Conservation (phyloP, 1,140 invertebrate genomes). For the Drosophila tropicalis region DNA sequence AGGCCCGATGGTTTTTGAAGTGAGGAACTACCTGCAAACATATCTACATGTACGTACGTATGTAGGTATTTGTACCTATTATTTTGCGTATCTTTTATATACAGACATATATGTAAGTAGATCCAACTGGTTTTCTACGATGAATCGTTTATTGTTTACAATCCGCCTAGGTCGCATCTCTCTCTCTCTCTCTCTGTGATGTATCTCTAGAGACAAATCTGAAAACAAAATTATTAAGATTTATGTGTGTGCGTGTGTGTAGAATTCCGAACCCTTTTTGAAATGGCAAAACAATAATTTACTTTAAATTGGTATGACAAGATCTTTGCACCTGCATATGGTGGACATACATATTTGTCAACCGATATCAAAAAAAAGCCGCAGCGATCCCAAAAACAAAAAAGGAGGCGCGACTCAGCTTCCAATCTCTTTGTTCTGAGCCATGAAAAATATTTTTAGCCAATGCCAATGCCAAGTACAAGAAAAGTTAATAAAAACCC, state of each 20-base stretch:
- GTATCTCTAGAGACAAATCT: background rate
- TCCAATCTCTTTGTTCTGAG: conserved; percentile 20
- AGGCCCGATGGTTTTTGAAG: background rate
- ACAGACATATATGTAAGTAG: background rate
- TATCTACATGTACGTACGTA: background rate
- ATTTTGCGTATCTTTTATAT: no score
- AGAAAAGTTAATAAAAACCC: conserved; percentile 18
- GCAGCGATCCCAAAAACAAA: background rate
- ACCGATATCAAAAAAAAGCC: conserved; percentile 2
- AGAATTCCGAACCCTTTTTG: conserved; percentile 5
- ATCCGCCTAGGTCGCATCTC: background rate
- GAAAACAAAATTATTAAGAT: background rate
- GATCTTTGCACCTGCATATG: conserved; percentile 9
- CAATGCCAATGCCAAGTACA: conserved; percentile 7
- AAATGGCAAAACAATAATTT: background rate
- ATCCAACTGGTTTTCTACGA: conserved; percentile 19
- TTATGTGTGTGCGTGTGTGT: conserved; percentile 4
- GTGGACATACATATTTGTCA: background rate
- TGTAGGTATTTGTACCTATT: background rate
- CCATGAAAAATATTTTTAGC: conserved; percentile 1
- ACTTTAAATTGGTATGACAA: conserved; percentile 14
- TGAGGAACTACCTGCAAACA: background rate
- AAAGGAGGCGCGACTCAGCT: conserved; percentile 6
- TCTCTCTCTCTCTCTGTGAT: background rate
- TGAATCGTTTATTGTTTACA: conserved; percentile 16